Conservation (phyloP, 2,113 vertebrate genomes). For the western clawed frog (Xenopus tropicalis) region UCB_Xtro_10.0 CM004443.2:205734001-205734500, state of each 20-base stretch:
- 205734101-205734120: constrained; percentile 25
- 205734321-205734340: background rate
- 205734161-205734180: constrained; percentile 7
- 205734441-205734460: too few species aligned
- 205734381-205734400: too few species aligned
- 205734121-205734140: constrained; percentile 39
- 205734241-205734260: background rate
- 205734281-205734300: background rate
- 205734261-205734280: background rate
- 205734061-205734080: constrained; percentile 41
- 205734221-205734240: constrained; percentile 18
- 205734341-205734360: background rate
- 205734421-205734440: too few species aligned
- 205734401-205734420: too few species aligned
- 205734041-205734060: constrained; percentile 33
- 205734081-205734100: constrained; percentile 17
- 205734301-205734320: background rate
- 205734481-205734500: too few species aligned
- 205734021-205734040: constrained; percentile 38
- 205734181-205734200: background rate
- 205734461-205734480: too few species aligned
- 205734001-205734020: too few species aligned
- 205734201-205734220: constrained; percentile 1
- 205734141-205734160: constrained; percentile 19
- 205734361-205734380: rapidly evolving